These are phyloP conservation scores for Eledona agricola DNA, from an alignment of 2,888 invertebrate genomes.

Conservation along the genomic window DNA sequence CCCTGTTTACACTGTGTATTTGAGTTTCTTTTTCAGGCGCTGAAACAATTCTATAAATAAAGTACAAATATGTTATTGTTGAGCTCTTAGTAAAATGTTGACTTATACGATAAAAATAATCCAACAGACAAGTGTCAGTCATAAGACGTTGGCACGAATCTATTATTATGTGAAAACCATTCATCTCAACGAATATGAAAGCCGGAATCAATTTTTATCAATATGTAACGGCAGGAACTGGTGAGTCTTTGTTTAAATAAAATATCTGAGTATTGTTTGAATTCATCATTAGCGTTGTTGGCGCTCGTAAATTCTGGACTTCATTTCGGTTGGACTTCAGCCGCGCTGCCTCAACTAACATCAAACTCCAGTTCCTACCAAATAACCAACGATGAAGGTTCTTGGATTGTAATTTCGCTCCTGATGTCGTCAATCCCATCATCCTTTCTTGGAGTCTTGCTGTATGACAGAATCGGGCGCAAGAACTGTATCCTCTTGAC, in stretches of 20 bases:
- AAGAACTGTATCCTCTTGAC: slow-evolving; percentile 67
- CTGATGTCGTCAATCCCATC: slow-evolving; percentile 71
- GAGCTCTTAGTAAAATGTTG: too few species aligned
- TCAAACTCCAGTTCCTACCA: slow-evolving; percentile 38
- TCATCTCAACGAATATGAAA: too few species aligned
- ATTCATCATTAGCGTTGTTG: slow-evolving; percentile 54
- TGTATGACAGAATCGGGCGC: slow-evolving; percentile 71
- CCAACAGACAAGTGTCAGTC: too few species aligned
- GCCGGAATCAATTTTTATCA: slow-evolving; percentile 6
- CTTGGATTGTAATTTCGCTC: slow-evolving; percentile 71
- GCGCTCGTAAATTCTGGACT: slow-evolving; percentile 51
- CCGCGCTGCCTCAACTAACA: slow-evolving; percentile 66
- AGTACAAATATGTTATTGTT: too few species aligned
- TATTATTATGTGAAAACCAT: too few species aligned
- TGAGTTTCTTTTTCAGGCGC: too few species aligned
- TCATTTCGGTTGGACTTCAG: slow-evolving; percentile 70
- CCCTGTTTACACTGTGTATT: too few species aligned
- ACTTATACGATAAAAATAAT: too few species aligned
- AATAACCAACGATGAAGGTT: slow-evolving; percentile 65
- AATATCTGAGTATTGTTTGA: slow-evolving; percentile 1
- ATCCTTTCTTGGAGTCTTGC: slow-evolving; percentile 68
- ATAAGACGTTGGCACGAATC: too few species aligned
- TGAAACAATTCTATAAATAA: too few species aligned
- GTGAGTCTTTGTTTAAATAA: neutral
- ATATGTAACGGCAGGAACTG: slow-evolving; percentile 4